phyloP scores from a whole-genome alignment of 2,797 vertebrate species.

The Pelobates cultripes region DNA sequence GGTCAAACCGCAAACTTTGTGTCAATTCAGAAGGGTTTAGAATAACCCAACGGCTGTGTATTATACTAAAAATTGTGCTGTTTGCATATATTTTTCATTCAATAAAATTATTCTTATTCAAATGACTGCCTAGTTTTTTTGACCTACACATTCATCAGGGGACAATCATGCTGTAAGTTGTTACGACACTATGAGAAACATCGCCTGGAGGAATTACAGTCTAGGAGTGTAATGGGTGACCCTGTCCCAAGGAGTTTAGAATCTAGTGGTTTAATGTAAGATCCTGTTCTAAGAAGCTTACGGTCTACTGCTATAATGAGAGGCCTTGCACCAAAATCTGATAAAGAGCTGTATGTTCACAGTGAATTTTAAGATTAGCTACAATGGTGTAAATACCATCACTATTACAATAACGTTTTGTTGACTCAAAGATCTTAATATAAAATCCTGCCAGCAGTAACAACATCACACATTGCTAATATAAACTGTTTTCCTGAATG shows the following conservation, averaged over 20 bases:
- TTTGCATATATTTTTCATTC: background rate
- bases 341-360: too few relatives aligned
- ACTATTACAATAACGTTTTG: too few relatives aligned
- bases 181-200: too few relatives aligned
- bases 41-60: background rate
- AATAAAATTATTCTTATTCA: constrained; percentile 3
- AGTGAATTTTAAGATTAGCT: too few relatives aligned
- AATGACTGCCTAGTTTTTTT: background rate
- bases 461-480: too few relatives aligned
- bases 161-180: background rate
- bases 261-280: background rate
- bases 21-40: background rate
- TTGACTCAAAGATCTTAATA: too few relatives aligned
- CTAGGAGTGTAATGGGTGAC: background rate
- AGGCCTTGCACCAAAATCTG: background rate
- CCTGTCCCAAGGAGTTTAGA: background rate
- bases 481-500: too few relatives aligned
- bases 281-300: background rate
- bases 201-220: background rate
- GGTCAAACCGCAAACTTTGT: background rate
- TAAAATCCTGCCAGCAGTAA: too few relatives aligned
- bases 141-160: background rate
- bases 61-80: background rate
- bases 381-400: too few relatives aligned
- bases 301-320: background rate